phyloP scores from a whole-genome alignment of 1,140 invertebrate genomes.

The Scylla paramamosain region DNA sequence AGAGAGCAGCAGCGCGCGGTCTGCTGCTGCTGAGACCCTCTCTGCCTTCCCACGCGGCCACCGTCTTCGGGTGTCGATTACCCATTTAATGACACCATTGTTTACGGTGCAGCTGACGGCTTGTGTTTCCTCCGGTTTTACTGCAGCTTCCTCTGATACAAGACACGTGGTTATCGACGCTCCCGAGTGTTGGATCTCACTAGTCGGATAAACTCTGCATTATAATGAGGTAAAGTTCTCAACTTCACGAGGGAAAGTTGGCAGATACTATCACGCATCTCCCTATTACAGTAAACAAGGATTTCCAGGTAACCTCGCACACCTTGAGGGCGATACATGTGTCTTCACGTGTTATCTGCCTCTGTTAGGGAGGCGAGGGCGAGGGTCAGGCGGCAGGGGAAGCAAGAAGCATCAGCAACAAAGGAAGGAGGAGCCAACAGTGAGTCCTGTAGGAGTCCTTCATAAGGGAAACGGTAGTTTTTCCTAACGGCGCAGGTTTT shows the following conservation, averaged over 20 bases:
- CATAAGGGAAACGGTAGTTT: not conserved
- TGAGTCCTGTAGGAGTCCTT: no score
- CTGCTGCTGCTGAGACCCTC: not conserved
- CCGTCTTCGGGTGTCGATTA: not conserved
- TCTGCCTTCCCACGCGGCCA: conserved; percentile 6
- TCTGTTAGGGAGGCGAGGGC: not conserved
- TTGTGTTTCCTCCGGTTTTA: not conserved
- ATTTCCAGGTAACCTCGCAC: not conserved
- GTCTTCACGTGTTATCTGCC: not conserved
- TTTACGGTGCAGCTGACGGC: not conserved
- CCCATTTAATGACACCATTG: not conserved
- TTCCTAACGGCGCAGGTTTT: not conserved
- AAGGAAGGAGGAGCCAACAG: no score
- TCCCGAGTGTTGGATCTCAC: no score
- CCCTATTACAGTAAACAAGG: not conserved
- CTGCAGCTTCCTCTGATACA: no score
- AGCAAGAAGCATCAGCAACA: no score
- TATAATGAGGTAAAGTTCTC: not conserved
- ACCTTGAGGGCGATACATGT: not conserved
- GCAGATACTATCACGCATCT: not conserved
- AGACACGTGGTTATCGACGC: no score
- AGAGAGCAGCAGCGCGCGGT: not conserved
- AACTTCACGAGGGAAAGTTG: not conserved
- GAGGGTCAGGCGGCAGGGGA: not conserved
- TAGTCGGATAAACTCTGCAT: no score